Conservation (phyloP, 2,888 invertebrate species). For the Drosophila aldrichi region DNA sequence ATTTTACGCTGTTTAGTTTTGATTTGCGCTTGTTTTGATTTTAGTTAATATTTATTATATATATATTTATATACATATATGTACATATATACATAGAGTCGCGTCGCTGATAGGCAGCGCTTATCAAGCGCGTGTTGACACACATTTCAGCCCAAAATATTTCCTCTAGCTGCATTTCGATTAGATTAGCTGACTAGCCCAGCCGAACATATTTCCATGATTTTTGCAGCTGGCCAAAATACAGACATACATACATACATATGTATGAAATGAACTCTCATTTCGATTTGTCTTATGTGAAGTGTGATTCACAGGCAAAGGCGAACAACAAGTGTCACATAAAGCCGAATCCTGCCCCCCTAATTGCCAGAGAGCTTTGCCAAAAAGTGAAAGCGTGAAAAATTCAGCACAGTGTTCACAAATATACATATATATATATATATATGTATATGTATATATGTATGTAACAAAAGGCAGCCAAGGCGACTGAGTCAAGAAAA, state of each 20-base stretch:
- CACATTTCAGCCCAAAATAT: slow-evolving; percentile 42
- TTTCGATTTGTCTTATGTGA: slow-evolving; percentile 78
- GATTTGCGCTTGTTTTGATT: slow-evolving; percentile 10
- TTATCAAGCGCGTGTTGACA: slow-evolving; percentile 50
- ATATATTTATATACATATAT: background rate
- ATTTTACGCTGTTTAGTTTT: background rate
- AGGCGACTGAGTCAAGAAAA: slow-evolving; percentile 48
- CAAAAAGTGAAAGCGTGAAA: slow-evolving; percentile 61
- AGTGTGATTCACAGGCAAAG: slow-evolving; percentile 55
- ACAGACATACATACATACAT: too few relatives aligned
- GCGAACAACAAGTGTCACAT: slow-evolving; percentile 83
- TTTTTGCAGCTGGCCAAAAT: slow-evolving; percentile 15
- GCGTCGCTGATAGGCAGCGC: slow-evolving; percentile 17
- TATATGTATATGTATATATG: slow-evolving; percentile 1
- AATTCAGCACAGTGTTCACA: slow-evolving; percentile 28
- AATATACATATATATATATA: slow-evolving; percentile 2
- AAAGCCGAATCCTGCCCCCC: slow-evolving; percentile 29
- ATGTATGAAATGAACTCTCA: slow-evolving; percentile 21
- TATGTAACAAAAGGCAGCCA: slow-evolving; percentile 46
- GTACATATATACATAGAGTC: background rate
- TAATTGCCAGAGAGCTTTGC: slow-evolving; percentile 10
- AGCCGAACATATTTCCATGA: background rate
- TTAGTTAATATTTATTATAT: background rate
- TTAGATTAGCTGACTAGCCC: slow-evolving; percentile 41
- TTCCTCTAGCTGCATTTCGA: slow-evolving; percentile 45